phyloP scores from a whole-genome alignment of 2,888 invertebrate genomes.

The Nomada goodeniana region DNA sequence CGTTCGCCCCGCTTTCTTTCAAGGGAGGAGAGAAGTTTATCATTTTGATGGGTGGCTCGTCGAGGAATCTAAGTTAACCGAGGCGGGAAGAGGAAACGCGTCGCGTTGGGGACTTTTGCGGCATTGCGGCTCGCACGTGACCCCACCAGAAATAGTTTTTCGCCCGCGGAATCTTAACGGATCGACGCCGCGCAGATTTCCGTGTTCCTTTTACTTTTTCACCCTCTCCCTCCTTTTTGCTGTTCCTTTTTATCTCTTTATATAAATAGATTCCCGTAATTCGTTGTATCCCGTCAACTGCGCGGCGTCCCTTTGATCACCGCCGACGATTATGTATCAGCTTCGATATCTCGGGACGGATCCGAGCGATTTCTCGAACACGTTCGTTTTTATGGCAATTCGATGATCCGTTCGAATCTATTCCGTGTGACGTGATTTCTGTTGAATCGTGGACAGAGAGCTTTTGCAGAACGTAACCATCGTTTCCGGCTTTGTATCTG shows the following conservation, averaged over 20 bases:
- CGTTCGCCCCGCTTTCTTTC: slow-evolving; percentile 47
- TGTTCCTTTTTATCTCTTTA: neutral
- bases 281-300: slow-evolving; percentile 14
- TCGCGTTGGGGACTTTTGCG: slow-evolving; percentile 38
- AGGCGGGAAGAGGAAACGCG: slow-evolving; percentile 43
- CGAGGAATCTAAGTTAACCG: slow-evolving; percentile 48
- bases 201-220: slow-evolving; percentile 49
- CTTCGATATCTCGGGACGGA: neutral
- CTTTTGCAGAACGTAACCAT: too few species aligned
- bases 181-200: slow-evolving; percentile 51
- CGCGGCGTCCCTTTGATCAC: neutral
- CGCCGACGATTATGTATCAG: neutral
- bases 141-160: slow-evolving; percentile 52
- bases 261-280: slow-evolving; percentile 10
- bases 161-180: slow-evolving; percentile 56
- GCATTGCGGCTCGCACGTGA: slow-evolving; percentile 45
- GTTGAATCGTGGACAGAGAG: neutral
- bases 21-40: slow-evolving; percentile 53
- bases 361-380: neutral
- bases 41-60: slow-evolving; percentile 57
- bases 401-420: neutral
- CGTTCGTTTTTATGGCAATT: neutral
- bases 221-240: neutral
- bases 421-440: neutral
- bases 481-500: too few species aligned